phyloP scores from a whole-genome alignment of 2,888 invertebrate species.

The Drosophila sordidula region DNA sequence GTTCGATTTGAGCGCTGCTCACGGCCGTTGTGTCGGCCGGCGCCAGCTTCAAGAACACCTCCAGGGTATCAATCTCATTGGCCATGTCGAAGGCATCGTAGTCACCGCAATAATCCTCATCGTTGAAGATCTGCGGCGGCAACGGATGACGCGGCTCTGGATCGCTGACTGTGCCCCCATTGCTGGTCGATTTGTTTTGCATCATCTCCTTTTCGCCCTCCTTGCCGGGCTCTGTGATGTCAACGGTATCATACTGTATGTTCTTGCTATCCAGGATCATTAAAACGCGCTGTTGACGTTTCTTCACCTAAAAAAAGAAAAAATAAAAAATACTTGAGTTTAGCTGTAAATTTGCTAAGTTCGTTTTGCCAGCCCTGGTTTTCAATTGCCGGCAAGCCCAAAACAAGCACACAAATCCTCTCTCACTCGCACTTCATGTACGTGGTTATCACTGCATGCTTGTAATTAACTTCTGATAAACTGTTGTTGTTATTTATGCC shows the following conservation, averaged over 20 bases:
- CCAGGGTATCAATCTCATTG: conserved; percentile 95
- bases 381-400: conserved; percentile 62
- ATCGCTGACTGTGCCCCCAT: conserved; percentile 90
- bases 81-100: conserved; percentile 96
- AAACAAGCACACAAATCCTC: conserved; percentile 17
- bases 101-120: conserved; percentile 94
- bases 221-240: conserved; percentile 97
- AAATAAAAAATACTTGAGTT: not conserved
- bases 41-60: conserved; percentile 93
- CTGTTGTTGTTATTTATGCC: conserved; percentile 34
- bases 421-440: conserved; percentile 4
- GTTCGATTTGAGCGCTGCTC: conserved; percentile 85
- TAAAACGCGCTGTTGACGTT: conserved; percentile 96
- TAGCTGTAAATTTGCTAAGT: not conserved
- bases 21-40: conserved; percentile 86
- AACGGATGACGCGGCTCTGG: conserved; percentile 91
- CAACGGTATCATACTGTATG: conserved; percentile 95
- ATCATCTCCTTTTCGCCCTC: conserved; percentile 96
- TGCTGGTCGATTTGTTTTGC: conserved; percentile 93
- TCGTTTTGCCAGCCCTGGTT: conserved; percentile 37
- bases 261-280: conserved; percentile 97
- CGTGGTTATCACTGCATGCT: conserved; percentile 18
- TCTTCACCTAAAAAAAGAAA: conserved; percentile 91
- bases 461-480: conserved; percentile 61
- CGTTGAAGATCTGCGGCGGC: conserved; percentile 98